A percentile compares a stretch with the other conserved stretches of the same genome.
Conservation (phyloP, 2,888 invertebrate genomes). For the Acanthosepion esculentum region DNA sequence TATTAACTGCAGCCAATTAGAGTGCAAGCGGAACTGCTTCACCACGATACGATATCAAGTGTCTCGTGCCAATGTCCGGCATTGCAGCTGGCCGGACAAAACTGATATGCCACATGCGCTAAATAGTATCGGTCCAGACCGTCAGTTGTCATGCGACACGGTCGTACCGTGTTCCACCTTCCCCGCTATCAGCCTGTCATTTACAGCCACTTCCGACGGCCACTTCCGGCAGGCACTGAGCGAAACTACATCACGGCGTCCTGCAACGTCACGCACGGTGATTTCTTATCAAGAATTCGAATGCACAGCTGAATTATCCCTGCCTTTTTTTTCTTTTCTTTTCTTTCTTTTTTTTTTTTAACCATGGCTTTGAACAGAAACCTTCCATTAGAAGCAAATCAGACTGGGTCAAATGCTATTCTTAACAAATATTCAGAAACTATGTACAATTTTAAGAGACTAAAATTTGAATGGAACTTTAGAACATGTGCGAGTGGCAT, state of each 20-base stretch:
- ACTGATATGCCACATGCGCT: background rate
- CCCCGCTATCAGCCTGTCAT: background rate
- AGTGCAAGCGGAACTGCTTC: background rate
- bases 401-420: too few relatives aligned
- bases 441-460: too few relatives aligned
- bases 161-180: background rate
- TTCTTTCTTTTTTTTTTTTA: too few relatives aligned
- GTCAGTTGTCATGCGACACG: background rate
- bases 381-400: too few relatives aligned
- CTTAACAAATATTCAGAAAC: too few relatives aligned
- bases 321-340: too few relatives aligned
- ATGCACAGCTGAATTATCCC: too few relatives aligned
- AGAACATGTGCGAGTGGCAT: too few relatives aligned
- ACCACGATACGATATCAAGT: background rate
- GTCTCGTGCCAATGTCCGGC: conserved; percentile 20
- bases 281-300: background rate
- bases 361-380: too few relatives aligned
- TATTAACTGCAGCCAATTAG: conserved; percentile 33
- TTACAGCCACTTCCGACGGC: background rate
- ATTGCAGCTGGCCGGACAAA: background rate
- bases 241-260: background rate
- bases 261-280: background rate
- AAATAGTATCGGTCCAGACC: background rate
- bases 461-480: too few relatives aligned
- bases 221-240: background rate